Evolutionary conservation across 2,113 vertebrate species (phyloP).

Genomic region (Mus spicilegus): DNA sequence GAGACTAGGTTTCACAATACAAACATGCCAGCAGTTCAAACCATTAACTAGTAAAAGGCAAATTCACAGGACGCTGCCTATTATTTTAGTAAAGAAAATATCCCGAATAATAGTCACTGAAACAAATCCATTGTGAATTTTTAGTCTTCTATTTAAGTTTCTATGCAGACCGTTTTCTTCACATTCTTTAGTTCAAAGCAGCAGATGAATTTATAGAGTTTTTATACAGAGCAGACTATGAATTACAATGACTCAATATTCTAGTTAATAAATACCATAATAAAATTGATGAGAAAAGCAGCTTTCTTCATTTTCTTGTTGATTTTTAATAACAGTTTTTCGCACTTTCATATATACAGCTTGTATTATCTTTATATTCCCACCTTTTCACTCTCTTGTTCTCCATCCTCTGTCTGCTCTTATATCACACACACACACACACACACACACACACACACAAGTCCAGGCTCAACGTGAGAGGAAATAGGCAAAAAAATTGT

Average conservation of each 20-base stretch:
- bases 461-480: neutral
- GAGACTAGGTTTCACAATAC: slow-evolving; percentile 61
- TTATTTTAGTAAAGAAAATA: slow-evolving; percentile 36
- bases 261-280: slow-evolving; percentile 32
- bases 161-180: neutral
- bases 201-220: neutral
- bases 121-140: slow-evolving; percentile 47
- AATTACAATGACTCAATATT: neutral
- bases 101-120: slow-evolving; percentile 38
- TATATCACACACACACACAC: too few species aligned
- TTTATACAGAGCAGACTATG: slow-evolving; percentile 32
- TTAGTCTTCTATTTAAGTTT: slow-evolving; percentile 63
- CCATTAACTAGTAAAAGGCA: slow-evolving; percentile 59
- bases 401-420: neutral
- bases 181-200: slow-evolving; percentile 24
- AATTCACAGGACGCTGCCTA: slow-evolving; percentile 46
- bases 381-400: too few species aligned
- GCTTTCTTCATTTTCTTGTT: neutral
- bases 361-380: neutral
- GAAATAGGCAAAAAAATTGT: neutral
- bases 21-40: slow-evolving; percentile 69
- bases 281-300: slow-evolving; percentile 46
- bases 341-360: neutral
- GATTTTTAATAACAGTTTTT: neutral
- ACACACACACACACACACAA: neutral